Percentiles rank a stretch among this genome's conserved stretches.
Evolutionary conservation across 2,797 vertebrate species (phyloP).

Genomic region (Pseudomugil gertrudae): DNA sequence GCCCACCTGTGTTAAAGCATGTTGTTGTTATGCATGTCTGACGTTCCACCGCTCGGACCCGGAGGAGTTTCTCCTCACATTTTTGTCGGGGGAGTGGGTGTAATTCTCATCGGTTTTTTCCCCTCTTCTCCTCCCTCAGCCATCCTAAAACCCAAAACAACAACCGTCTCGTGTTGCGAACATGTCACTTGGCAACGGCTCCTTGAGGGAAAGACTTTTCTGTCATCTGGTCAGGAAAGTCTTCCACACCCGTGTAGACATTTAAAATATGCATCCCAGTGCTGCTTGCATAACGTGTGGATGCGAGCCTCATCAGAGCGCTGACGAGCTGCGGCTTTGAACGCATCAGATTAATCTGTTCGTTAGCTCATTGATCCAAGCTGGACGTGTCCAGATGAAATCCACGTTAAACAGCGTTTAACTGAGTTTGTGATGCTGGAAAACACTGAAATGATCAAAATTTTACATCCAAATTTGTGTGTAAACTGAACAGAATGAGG

Average conservation of each 20-base stretch:
- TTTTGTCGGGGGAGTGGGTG: conserved; percentile 50
- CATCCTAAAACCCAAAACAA: conserved; percentile 64
- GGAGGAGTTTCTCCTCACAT: conserved; percentile 45
- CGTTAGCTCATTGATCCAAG: too few species aligned
- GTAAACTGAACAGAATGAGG: too few species aligned
- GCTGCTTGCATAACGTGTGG: conserved; percentile 39
- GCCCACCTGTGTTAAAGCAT: conserved; percentile 58
- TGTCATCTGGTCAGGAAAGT: conserved; percentile 45
- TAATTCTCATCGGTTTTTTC: conserved; percentile 36
- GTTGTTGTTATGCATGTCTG: conserved; percentile 54
- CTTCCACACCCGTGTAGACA: not conserved
- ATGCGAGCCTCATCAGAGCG: too few species aligned
- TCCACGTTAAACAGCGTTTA: too few species aligned
- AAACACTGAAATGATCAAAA: too few species aligned
- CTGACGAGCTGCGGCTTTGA: too few species aligned
- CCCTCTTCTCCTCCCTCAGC: conserved; percentile 15
- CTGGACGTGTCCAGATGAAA: too few species aligned
- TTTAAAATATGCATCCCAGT: conserved; percentile 42
- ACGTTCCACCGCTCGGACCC: conserved; percentile 49
- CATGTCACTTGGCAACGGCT: conserved; percentile 40
- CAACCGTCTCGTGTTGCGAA: conserved; percentile 55
- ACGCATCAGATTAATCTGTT: too few species aligned
- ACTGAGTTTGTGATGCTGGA: too few species aligned
- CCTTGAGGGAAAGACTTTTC: conserved; percentile 4
- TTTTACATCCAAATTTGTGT: too few species aligned